These are phyloP conservation scores for Apoda limacodes DNA, from an alignment of 2,888 invertebrate genomes.

Conservation along the genomic window DNA sequence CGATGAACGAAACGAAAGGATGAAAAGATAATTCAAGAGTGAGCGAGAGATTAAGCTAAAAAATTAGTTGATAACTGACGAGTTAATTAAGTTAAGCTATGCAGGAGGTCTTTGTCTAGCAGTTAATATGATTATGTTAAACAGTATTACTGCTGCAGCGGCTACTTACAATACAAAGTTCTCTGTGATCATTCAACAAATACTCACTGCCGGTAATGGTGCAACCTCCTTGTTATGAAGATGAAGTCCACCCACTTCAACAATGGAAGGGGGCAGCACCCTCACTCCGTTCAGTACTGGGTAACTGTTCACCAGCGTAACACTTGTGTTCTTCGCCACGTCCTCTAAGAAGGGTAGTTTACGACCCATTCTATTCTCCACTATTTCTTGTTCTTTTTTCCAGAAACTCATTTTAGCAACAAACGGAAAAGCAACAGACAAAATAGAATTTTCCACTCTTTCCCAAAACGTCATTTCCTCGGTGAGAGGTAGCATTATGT, in stretches of 20 bases:
- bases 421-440: slow-evolving; percentile 23
- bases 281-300: slow-evolving; percentile 44
- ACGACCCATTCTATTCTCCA: slow-evolving; percentile 29
- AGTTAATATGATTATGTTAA: no score
- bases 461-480: slow-evolving; percentile 47
- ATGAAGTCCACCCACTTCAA: slow-evolving; percentile 67
- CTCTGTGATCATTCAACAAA: no score
- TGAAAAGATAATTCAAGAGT: no score
- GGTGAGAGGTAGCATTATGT: slow-evolving; percentile 24
- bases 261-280: slow-evolving; percentile 47
- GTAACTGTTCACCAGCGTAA: slow-evolving; percentile 58
- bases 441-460: slow-evolving; percentile 50
- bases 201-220: slow-evolving; percentile 27
- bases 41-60: no score
- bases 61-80: no score
- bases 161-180: no score
- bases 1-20: no score
- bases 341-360: slow-evolving; percentile 38
- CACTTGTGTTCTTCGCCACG: slow-evolving; percentile 49
- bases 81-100: no score
- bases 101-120: no score
- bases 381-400: slow-evolving; percentile 30
- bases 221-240: slow-evolving; percentile 30
- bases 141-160: no score
- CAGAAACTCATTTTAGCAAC: slow-evolving; percentile 28